Base-by-base conservation (phyloP, 2,113 vertebrate species). In the Acrocephalus arundinaceus region DNA sequence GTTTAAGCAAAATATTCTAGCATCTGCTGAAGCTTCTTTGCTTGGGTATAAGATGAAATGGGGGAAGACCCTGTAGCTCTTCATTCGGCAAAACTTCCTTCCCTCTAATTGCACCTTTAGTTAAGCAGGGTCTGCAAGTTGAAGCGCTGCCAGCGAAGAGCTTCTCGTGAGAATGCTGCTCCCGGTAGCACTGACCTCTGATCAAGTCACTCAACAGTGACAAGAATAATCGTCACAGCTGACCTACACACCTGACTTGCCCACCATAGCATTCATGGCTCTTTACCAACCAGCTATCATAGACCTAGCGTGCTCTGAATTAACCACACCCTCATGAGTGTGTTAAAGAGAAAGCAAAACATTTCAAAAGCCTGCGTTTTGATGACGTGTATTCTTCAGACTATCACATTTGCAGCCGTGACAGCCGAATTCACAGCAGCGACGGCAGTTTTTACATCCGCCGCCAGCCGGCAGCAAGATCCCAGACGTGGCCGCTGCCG, bases 391-490 rank as follows among this genome's bases (percentile, higher is more conserved):
- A 1, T 13, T 55, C 55, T 43, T 35, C 61, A 74, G 73, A 8
- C 10, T 46, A 55, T 28, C 11, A 2, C 23, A 9, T 48, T 15
- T 17, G 65, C 3, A 37, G 68, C 30, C 4, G 2, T 9, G 22
- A 2, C 33, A 48, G 39, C 1, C 7, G 6, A 6, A 33, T 41
- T 65, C 62, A 11, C 33, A 49, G 73, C 27, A 79, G 57, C 5
- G 51, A 18, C 90, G 63, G 85, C 46, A 79, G 81, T 65, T 74
- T 88, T 39, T 21, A 1, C 58, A 27, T 71, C 55, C 78, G 20
- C 97, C 97, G 95, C 83, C 87, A 98, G 97, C 57, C 73, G 97
- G 97, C 97, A 97, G 96, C 93, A 97, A 41, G 95, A 61, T 43
- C 86, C 89, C 9, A 66, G 70, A 5, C 5, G 66, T 82, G 55